phyloP scores from a whole-genome alignment of 1,140 invertebrate species.

The Neodiprion virginianus region DNA sequence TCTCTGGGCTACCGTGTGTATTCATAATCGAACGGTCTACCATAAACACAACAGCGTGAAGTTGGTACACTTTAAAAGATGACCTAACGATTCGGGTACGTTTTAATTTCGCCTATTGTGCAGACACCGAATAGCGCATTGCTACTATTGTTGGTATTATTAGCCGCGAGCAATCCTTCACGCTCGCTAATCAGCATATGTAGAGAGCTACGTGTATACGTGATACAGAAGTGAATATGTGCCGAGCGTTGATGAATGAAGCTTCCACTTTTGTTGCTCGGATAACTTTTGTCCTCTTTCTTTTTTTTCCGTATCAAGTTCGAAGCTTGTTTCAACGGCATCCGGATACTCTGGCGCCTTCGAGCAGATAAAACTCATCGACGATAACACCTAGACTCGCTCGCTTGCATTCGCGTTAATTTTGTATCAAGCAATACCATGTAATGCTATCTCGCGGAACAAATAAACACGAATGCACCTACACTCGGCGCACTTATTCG shows the following conservation, averaged over 20 bases:
- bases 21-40: too few species aligned
- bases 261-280: not conserved
- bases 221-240: not conserved
- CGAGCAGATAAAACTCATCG: too few species aligned
- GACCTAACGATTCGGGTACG: not conserved
- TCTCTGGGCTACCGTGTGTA: too few species aligned
- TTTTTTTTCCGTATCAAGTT: not conserved
- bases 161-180: not conserved
- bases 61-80: not conserved
- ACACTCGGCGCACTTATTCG: too few species aligned
- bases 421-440: too few species aligned
- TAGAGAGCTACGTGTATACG: not conserved
- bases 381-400: not conserved
- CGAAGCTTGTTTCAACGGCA: not conserved
- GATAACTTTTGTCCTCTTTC: not conserved
- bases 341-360: not conserved
- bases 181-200: not conserved
- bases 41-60: too few species aligned
- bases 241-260: too few species aligned
- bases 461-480: too few species aligned
- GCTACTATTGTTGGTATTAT: not conserved
- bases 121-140: not conserved
- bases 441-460: too few species aligned
- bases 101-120: constrained; percentile 2
- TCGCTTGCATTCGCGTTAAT: not conserved